These are phyloP conservation scores for Leptogaster cylindrica DNA, from an alignment of 2,888 invertebrate genomes.

Conservation along the genomic window DNA sequence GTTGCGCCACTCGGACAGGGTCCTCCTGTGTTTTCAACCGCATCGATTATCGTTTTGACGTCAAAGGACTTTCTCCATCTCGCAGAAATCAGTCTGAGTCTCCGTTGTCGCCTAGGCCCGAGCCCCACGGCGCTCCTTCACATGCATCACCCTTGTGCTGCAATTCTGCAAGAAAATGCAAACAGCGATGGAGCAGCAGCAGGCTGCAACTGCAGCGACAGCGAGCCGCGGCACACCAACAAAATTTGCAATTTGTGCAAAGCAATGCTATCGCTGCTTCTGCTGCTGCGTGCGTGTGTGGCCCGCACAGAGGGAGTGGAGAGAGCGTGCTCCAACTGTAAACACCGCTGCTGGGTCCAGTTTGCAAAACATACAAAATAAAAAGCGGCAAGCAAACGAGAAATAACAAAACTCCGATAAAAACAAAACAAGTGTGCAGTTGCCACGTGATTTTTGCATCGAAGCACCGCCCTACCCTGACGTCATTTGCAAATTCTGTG, in stretches of 20 bases:
- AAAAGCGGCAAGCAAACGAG: no score
- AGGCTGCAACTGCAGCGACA: background rate
- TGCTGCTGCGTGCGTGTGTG: constrained; percentile 8
- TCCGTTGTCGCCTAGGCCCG: constrained; percentile 5
- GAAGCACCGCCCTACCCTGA: constrained; percentile 44
- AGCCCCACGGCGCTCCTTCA: background rate
- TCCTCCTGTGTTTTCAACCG: constrained; percentile 5
- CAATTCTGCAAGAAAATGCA: background rate
- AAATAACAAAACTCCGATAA: no score
- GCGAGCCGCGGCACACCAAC: background rate
- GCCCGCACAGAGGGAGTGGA: background rate
- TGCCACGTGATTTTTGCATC: constrained; percentile 47
- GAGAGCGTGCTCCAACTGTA: constrained; percentile 32
- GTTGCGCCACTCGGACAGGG: background rate
- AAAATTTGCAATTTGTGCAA: constrained; percentile 22
- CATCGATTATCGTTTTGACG: constrained; percentile 39
- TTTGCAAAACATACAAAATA: constrained; percentile 24
- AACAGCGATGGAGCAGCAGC: no score
- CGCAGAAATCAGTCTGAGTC: constrained; percentile 27
- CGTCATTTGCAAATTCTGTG: constrained; percentile 27
- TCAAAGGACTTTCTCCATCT: constrained; percentile 37
- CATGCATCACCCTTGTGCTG: constrained; percentile 23
- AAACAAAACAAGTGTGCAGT: constrained; percentile 33
- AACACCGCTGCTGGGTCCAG: constrained; percentile 29
- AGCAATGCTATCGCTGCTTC: constrained; percentile 3